These are phyloP conservation scores for Onchidella celtica DNA, from an alignment of 2,888 invertebrate genomes.

Conservation along the genomic window DNA sequence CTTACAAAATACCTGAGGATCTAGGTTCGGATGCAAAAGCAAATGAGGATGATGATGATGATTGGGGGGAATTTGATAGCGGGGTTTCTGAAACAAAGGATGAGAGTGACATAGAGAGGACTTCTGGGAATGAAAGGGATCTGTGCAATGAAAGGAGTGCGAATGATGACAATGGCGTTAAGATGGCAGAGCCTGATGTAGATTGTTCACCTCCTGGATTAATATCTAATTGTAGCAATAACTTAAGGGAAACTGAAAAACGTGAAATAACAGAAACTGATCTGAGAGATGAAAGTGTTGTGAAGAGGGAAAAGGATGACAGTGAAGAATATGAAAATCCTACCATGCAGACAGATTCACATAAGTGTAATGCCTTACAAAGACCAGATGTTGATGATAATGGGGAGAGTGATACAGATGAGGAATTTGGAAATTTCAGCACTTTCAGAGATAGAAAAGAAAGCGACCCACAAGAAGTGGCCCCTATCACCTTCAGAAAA, in stretches of 20 bases:
- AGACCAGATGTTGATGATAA: too few species aligned
- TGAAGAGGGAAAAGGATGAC: not conserved
- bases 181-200: too few species aligned
- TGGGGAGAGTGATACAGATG: not conserved
- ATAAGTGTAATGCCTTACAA: not conserved
- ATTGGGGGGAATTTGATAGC: conserved; percentile 34
- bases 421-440: conserved; percentile 40
- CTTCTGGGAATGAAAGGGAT: not conserved
- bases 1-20: too few species aligned
- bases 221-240: too few species aligned
- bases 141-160: not conserved
- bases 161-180: too few species aligned
- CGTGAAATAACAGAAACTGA: too few species aligned
- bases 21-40: too few species aligned
- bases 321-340: too few species aligned
- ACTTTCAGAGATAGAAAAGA: not conserved
- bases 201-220: too few species aligned
- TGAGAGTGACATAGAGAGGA: not conserved
- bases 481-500: conserved; percentile 38
- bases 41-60: conserved; percentile 41
- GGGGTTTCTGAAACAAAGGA: not conserved
- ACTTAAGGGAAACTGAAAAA: too few species aligned
- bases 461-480: conserved; percentile 24
- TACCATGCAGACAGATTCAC: not conserved
- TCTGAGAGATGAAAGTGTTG: too few species aligned